These are phyloP conservation scores for Leiothrix lutea DNA, from an alignment of 2,113 vertebrate species.

Conservation along the genomic window DNA sequence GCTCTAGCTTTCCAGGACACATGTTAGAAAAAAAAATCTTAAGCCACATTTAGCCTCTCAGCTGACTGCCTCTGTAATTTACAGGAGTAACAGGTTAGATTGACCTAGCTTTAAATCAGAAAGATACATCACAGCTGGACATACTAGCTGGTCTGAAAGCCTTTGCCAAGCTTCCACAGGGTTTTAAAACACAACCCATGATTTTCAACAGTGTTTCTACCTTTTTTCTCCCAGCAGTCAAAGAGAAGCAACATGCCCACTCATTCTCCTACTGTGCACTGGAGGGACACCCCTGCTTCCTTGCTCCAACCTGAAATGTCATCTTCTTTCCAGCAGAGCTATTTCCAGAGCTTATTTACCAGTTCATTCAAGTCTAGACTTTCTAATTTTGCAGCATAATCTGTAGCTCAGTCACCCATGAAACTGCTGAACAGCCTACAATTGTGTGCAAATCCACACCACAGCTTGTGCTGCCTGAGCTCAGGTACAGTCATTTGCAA, in stretches of 20 bases:
- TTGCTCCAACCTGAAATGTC: neutral
- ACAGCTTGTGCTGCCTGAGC: neutral
- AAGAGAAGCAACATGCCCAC: neutral
- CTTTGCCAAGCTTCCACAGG: neutral
- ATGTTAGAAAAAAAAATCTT: neutral
- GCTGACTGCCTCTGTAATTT: neutral
- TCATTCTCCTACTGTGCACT: neutral
- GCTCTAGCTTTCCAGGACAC: neutral
- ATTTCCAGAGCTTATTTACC: neutral
- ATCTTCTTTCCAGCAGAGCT: neutral
- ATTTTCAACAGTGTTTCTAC: neutral
- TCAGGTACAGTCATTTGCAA: neutral
- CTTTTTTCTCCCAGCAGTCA: neutral
- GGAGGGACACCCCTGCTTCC: neutral
- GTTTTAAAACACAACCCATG: neutral
- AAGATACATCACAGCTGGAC: neutral
- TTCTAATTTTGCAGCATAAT: slow-evolving; percentile 24
- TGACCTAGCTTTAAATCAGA: neutral
- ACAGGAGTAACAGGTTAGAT: neutral
- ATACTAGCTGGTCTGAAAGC: neutral
- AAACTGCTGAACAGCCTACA: neutral
- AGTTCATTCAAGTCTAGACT: slow-evolving; percentile 5
- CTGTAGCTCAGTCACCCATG: slow-evolving; percentile 42
- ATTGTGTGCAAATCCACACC: neutral
- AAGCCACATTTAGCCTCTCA: neutral